phyloP scores from a whole-genome alignment of 2,888 invertebrate species.

The Temnothorax ravouxi region DNA sequence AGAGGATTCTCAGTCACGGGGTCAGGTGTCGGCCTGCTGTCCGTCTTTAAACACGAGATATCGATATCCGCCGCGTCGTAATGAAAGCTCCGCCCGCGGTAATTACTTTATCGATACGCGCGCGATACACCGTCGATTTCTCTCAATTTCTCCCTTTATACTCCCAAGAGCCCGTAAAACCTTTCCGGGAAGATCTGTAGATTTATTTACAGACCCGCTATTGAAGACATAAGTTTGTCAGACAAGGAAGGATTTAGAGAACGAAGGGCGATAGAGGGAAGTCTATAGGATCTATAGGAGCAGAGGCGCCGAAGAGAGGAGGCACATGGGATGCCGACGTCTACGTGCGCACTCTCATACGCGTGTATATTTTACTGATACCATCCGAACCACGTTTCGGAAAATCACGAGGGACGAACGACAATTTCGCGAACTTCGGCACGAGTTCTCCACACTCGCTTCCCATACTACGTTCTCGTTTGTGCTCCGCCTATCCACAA shows the following conservation, averaged over 20 bases:
- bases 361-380: constrained; percentile 63
- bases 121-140: constrained; percentile 79
- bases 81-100: constrained; percentile 82
- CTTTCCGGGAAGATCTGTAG: constrained; percentile 64
- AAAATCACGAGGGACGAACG: constrained; percentile 80
- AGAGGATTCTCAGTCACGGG: constrained; percentile 17
- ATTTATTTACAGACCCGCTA: constrained; percentile 83
- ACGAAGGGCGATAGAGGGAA: constrained; percentile 32
- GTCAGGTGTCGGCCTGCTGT: constrained; percentile 42
- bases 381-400: constrained; percentile 59
- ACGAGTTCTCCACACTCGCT: constrained; percentile 68
- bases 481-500: constrained; percentile 11
- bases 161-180: constrained; percentile 65
- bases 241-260: constrained; percentile 54
- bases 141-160: constrained; percentile 80
- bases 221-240: constrained; percentile 83
- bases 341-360: constrained; percentile 46
- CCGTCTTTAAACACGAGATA: constrained; percentile 56
- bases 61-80: constrained; percentile 69
- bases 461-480: constrained; percentile 33
- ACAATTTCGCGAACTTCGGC: constrained; percentile 73
- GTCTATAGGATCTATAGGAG: constrained; percentile 49
- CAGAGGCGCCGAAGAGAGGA: constrained; percentile 44
- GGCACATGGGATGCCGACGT: constrained; percentile 38
- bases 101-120: constrained; percentile 85